Evolutionary conservation across 2,888 invertebrate genomes (phyloP).

Genomic region (Crematogaster levior): DNA sequence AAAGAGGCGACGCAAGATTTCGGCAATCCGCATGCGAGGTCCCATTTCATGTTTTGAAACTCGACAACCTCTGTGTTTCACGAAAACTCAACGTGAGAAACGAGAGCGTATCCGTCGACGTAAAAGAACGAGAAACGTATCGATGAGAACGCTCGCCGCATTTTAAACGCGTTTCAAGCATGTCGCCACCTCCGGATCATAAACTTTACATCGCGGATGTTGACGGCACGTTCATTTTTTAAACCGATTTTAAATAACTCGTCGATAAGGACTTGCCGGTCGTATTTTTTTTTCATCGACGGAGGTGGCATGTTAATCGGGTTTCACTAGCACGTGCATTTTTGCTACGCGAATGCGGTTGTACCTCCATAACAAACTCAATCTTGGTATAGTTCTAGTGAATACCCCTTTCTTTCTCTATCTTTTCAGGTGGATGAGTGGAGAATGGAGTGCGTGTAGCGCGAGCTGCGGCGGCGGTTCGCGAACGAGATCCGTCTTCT

Average conservation of each 20-base stretch:
- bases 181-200: background rate
- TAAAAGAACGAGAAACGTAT: slow-evolving; percentile 11
- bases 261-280: background rate
- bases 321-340: slow-evolving; percentile 25
- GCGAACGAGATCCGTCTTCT: slow-evolving; percentile 93
- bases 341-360: slow-evolving; percentile 15
- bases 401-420: slow-evolving; percentile 41
- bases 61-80: background rate
- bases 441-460: slow-evolving; percentile 96
- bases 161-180: slow-evolving; percentile 23
- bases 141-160: background rate
- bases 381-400: slow-evolving; percentile 19
- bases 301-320: slow-evolving; percentile 46
- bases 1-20: background rate
- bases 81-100: slow-evolving; percentile 10
- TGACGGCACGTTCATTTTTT: slow-evolving; percentile 8
- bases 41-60: background rate
- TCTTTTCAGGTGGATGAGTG: slow-evolving; percentile 92
- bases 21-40: background rate
- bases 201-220: slow-evolving; percentile 15
- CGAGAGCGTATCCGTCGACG: background rate
- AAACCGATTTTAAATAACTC: slow-evolving; percentile 21
- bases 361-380: slow-evolving; percentile 53
- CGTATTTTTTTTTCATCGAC: background rate
- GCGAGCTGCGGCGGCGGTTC: slow-evolving; percentile 95